These are phyloP conservation scores for Mimachlamys varia DNA, from an alignment of 2,888 invertebrate genomes.

Conservation along the genomic window DNA sequence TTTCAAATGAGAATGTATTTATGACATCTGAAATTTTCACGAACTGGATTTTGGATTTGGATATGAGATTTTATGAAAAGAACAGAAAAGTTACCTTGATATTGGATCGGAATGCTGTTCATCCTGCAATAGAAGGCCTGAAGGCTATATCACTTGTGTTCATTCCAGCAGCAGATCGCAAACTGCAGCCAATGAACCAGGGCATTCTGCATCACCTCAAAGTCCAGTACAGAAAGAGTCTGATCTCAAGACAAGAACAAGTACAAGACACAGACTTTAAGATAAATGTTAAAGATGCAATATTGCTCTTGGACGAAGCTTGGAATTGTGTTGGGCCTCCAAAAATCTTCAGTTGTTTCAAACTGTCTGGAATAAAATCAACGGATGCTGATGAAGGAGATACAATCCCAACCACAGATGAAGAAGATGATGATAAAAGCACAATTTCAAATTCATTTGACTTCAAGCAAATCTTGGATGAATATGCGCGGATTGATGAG, in stretches of 20 bases:
- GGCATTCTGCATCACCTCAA: background rate
- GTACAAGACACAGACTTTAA: background rate
- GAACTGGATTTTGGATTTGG: background rate
- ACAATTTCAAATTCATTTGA: background rate
- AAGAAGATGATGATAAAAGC: background rate
- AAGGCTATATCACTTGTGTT: constrained; percentile 18
- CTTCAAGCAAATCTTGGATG: background rate
- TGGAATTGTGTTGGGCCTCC: background rate
- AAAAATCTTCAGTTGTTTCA: background rate
- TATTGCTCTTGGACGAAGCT: constrained; percentile 12
- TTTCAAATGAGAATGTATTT: background rate
- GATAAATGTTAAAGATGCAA: background rate
- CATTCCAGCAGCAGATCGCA: background rate
- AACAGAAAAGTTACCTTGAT: constrained; percentile 10
- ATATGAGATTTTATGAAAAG: background rate
- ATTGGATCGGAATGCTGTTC: constrained; percentile 8
- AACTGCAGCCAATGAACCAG: background rate
- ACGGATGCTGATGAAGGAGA: background rate
- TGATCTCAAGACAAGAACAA: background rate
- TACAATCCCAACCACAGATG: background rate
- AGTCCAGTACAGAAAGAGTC: background rate
- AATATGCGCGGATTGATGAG: background rate
- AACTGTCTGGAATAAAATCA: constrained; percentile 8
- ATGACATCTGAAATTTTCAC: constrained; percentile 21
- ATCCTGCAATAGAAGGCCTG: background rate